Base-by-base conservation (phyloP, 2,888 invertebrate species). In the Agapostemon virescens region DNA sequence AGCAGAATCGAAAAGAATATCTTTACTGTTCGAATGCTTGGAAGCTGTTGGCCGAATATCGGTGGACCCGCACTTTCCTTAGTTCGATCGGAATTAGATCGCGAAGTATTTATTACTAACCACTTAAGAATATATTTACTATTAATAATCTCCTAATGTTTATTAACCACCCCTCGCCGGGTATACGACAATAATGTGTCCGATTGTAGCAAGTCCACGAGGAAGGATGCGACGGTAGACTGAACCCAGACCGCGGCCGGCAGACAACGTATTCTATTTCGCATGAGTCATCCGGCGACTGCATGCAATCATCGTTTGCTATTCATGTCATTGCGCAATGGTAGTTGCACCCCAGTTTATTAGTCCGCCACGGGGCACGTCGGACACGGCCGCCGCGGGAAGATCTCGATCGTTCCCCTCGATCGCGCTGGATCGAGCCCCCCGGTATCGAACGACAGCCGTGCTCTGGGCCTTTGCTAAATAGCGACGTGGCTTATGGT, bases 401-500 rank as follows among this genome's bases (percentile, higher is more conserved):
- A 61, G 33, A 33, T 61, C 33, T 61, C 33, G 61, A 20, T 33
- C 20, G 20, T 20, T 30, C 30, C 58, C 33, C 1, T 77, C 70
- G 75, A 69, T 42, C 17, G 55, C 64, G 64, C 20, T 45, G 26
- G 20, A 23, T 52, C 45, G 20, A 7, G 42, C 7, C 5, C 9
- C 26, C 36, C 17, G 30, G 30, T 30, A 20, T 68, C 26, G 13
- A 13, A 36, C 70, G 42, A 30, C 38, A 30, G 15, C 66, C 66
- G 23, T 17, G 30, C 23, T 1, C 20, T 33, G 49, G 6, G 45
- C 9, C 20, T 63, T 30, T 20, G 66, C 69, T 74, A 74, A 74
- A 77, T 69, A 74, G 66, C 45, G 17, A 42, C 52, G 63, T 61
- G 67, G 77, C 26, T 83, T 64, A 67, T 45, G 61, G 70, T 72